These are phyloP conservation scores for Frankliniella fusca DNA, from an alignment of 2,888 invertebrate genomes.

Conservation along the genomic window DNA sequence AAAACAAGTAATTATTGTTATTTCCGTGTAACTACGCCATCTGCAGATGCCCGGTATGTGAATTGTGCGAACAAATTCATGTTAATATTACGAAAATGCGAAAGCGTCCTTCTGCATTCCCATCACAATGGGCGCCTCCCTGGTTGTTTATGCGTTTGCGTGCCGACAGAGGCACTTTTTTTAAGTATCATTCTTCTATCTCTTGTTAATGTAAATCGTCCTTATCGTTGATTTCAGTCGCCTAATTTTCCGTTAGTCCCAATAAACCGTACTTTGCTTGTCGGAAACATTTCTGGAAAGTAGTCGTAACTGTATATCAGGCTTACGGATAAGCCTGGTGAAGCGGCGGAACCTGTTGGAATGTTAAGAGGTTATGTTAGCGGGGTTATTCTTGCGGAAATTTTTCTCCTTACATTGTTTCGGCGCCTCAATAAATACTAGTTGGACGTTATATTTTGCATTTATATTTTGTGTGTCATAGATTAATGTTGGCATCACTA, in stretches of 20 bases:
- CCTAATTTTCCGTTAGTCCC: too few species aligned
- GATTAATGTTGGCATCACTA: too few species aligned
- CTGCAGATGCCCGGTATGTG: not conserved
- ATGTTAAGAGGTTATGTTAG: slow-evolving; percentile 3
- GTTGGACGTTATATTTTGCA: too few species aligned
- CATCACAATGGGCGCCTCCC: slow-evolving; percentile 7
- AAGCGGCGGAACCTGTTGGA: slow-evolving; percentile 18
- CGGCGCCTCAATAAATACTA: too few species aligned
- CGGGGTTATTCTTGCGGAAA: not conserved
- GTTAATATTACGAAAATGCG: not conserved
- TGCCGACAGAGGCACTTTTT: not conserved
- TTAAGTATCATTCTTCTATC: not conserved
- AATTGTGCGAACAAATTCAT: not conserved
- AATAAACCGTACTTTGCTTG: too few species aligned
- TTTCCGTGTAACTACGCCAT: not conserved
- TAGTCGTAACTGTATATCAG: not conserved
- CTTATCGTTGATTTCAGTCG: too few species aligned
- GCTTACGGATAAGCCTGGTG: not conserved
- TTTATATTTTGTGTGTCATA: too few species aligned
- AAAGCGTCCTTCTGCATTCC: not conserved
- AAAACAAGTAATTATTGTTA: not conserved
- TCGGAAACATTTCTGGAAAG: too few species aligned
- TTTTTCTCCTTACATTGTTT: not conserved
- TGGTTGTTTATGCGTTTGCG: slow-evolving; percentile 16
- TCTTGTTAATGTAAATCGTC: not conserved